Conservation (phyloP, 1,140 invertebrate genomes). For the Anastrepha obliqua region DNA sequence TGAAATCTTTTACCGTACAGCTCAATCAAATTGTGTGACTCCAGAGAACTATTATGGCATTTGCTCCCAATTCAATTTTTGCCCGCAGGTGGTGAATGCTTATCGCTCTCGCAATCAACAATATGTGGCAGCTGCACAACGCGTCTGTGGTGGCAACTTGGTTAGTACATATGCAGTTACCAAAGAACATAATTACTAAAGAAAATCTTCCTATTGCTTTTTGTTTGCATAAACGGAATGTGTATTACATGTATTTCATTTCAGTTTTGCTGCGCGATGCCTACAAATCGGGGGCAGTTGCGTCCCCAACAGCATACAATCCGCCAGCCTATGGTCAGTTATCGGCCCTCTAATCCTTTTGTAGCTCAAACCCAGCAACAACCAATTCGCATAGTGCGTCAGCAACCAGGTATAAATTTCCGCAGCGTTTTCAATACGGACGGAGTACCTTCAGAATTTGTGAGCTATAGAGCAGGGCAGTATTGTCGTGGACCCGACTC, state of each 20-base stretch:
- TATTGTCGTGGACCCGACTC: slow-evolving; percentile 64
- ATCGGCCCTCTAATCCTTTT: not conserved
- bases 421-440: not conserved
- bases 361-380: not conserved
- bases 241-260: not conserved
- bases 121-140: slow-evolving; percentile 67
- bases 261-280: slow-evolving; percentile 1
- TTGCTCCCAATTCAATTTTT: slow-evolving; percentile 65
- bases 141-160: slow-evolving; percentile 66
- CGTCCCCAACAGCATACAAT: slow-evolving; percentile 11
- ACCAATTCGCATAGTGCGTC: slow-evolving; percentile 15
- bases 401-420: not conserved
- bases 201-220: not conserved
- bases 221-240: too few species aligned
- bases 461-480: not conserved
- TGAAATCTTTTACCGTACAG: not conserved
- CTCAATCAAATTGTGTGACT: slow-evolving; percentile 63
- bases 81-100: slow-evolving; percentile 64
- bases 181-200: not conserved
- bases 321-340: not conserved
- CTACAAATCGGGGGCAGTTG: slow-evolving; percentile 9
- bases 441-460: not conserved
- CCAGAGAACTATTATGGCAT: slow-evolving; percentile 69
- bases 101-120: slow-evolving; percentile 61
- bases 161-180: slow-evolving; percentile 51